Evolutionary conservation across 1,140 invertebrate genomes (phyloP), one percentile per base, ranked within the genome.

Genomic region (Danaus melanippus): DNA sequence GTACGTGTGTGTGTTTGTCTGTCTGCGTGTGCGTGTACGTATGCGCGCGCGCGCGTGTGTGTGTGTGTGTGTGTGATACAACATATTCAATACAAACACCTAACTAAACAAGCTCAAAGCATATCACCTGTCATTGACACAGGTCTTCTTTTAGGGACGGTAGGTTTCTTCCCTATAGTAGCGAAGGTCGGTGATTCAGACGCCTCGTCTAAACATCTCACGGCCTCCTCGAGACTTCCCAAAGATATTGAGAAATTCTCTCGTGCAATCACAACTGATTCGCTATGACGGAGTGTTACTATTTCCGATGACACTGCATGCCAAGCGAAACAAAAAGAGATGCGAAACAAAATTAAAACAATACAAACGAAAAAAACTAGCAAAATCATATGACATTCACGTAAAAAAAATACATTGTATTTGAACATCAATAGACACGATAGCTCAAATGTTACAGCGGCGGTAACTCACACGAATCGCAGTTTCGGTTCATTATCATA

Each of bases 91-190:
- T 17, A 12, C 41, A 40, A 42, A 50, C 41, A 45, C 39, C 2
- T 43, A 1, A 42, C 10, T 12, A 12, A 12, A 10, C 9, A 49
- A 39, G 41, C 41, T 9, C 32, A 8, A 50, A 9, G 12, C 39
- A 50, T 50, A 40, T 42, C 32, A 57, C 80, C 80, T 51, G 72
- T 65, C 83, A 86, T 84, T 12, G 90, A 91, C 8, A 90, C 79
- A 9, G 90, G 90, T 42, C 90, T 79, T 41, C 88, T 78, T 62
- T 89, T 89, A 8, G 87, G 87, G 51, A 88, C 80, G 10, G 81
- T 79, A 0, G 87, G 87, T 55, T 87, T 88, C 61, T 87, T 87
- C 12, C 77, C 76, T 12, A 88, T 74, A 10, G 87, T 88, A 0
- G 87, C 87, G 58, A 84, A 88, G 0, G 75, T 56, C 0, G 77